Base-by-base conservation (phyloP, 1,140 invertebrate genomes). In the Macrobrachium nipponense region DNA sequence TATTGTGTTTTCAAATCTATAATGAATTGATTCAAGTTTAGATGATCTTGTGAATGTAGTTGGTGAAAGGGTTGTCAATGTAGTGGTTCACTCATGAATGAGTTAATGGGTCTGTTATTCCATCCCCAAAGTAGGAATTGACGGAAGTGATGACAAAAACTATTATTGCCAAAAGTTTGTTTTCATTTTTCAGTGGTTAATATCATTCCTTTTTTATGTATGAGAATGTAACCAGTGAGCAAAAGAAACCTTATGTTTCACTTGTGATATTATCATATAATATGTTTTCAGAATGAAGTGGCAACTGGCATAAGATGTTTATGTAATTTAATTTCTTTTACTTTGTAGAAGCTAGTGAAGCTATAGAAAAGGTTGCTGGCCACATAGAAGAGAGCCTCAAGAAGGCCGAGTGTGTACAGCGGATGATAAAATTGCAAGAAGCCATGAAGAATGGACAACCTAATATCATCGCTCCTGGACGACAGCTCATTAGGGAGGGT, bases 321-420 rank as follows among this genome's bases (percentile, higher is more conserved):
- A 27, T 4, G 27, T 27, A 70, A 5, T 12, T n/a, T 23, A 70
- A 17, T n/a, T 27, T 44, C 43, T 18, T 36, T 66, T 14, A 20
- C 7, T 18, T 89, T 89, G 90, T 79, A 91, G 91, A 91, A 51
- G 91, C 91, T 15, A 89, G 90, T 18, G 89, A 89, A 51, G 89
- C 91, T 87, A 75, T 84, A 27, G 75, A 43, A 12, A 43, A 77
- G 8, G 89, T 91, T 15, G 89, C 89, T 75, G 90, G 90, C 11
- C 91, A 91, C 88, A 92, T 92, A 78, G 91, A 92, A 87, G 90
- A 91, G 51, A 90, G 91, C 86, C 90, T 92, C 7, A 89, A 90
- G 77, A 90, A 92, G 86, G 90, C 91, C 85, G 91, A 92, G 61
- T 91, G 91, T 87, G 91, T 91, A 64, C 90, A 91, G 88, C 91